Conservation (phyloP, 2,797 vertebrate genomes). For the Rhinichthys osculus region DNA sequence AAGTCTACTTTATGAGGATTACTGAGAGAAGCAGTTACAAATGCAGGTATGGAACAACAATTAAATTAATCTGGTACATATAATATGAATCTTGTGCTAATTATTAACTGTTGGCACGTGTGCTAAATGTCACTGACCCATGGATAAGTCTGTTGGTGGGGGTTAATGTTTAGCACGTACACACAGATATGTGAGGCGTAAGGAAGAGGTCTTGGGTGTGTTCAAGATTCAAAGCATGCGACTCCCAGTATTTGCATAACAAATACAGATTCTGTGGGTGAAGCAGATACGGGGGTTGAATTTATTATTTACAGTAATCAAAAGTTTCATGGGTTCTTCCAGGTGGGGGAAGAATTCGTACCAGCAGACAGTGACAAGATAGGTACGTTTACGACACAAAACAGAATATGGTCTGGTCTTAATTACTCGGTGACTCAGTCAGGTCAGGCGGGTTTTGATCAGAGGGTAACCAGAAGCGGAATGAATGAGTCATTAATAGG, state of each 20-base stretch:
- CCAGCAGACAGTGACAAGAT: conserved; percentile 4
- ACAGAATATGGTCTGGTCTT: conserved; percentile 41
- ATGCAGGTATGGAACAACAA: not conserved
- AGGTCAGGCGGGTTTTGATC: conserved; percentile 3
- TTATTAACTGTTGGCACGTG: not conserved
- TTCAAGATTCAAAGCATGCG: conserved; percentile 26
- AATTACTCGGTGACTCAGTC: conserved; percentile 12
- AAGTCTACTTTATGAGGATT: conserved; percentile 3
- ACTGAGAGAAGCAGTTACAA: not conserved
- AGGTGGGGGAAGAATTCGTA: conserved; percentile 6
- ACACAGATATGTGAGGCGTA: conserved; percentile 36
- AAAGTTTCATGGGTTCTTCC: conserved; percentile 21
- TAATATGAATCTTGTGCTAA: not conserved
- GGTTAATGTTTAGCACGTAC: conserved; percentile 42
- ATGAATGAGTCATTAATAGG: conserved; percentile 29
- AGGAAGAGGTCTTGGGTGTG: conserved; percentile 32
- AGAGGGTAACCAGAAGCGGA: not conserved
- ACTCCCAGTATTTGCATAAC: conserved; percentile 67
- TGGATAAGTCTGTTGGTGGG: not conserved
- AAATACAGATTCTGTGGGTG: conserved; percentile 63
- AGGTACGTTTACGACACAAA: conserved; percentile 15
- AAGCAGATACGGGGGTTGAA: conserved; percentile 42
- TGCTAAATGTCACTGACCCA: not conserved
- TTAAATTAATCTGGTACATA: not conserved
- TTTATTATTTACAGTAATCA: conserved; percentile 68